Evolutionary conservation across 1,140 invertebrate genomes (phyloP), one percentile per base, ranked within the genome.

Genomic region (Drosophila arizonae): DNA sequence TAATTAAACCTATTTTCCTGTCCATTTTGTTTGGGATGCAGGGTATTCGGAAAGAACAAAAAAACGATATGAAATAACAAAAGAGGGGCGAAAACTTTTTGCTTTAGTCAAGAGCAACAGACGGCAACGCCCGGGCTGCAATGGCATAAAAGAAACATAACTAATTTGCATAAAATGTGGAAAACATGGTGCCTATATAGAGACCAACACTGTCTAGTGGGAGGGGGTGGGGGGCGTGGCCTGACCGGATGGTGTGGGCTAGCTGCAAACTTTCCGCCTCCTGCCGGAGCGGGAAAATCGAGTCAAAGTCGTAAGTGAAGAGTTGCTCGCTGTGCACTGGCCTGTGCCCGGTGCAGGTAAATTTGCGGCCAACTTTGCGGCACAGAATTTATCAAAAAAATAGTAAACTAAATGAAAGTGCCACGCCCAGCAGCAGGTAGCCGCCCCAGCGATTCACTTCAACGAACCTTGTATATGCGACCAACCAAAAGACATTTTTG

Each of bases 111-210:
- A 75, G 75, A 78, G 69, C 75, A 81, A 70, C 80, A 77, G 73
- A 77, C 67, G 55, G 62, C 28, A 9, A 10, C 17, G 57, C 45
- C 64, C 39, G 17, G 13, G 55, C 68, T 60, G 69, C 67, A 71
- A 64, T 73, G 69, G 72, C 79, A 87, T 87, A 88, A 87, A 87
- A 88, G 82, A 87, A 87, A 87, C 82, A 87, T 87, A 87, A 82
- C 82, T 87, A 87, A 87, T 87, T 87, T 87, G 82, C 82, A 87
- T 87, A 87, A 87, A 87, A 88, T 87, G 82, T 76, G 56, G 51
- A 77, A 87, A 74, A 76, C 72, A 72, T 26, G 39, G 17, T 45
- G 15, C 36, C 26, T 17, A 46, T 45, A 46, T 26, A 51, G 13
- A 58, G 24, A 39, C 4, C n/a, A 15, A 17, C 4, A 24, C 6